Base-by-base conservation (phyloP, 2,113 vertebrate species). In the Anhinga anhinga region DNA sequence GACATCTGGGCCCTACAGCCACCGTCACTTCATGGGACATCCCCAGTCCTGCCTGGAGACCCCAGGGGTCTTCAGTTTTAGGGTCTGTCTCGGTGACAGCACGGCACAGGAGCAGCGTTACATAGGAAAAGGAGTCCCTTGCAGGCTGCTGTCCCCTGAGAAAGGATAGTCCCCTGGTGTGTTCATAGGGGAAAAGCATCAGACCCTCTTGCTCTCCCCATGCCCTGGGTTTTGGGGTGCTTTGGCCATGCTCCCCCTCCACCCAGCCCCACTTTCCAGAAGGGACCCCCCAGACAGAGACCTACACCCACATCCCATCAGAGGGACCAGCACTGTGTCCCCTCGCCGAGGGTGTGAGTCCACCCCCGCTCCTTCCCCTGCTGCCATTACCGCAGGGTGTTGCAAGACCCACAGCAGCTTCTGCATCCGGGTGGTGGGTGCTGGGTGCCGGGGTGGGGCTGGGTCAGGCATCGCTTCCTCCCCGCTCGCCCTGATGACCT, bases 321-420 rank as follows among this genome's bases (percentile, higher is more conserved):
- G 8, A 13, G 63, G 32, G 53, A 49, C 45, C 69, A 40, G 38
- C 0, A 0, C n/a, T 0, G 0, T 6, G 34, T 26, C 42, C 29
- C 50, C 45, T 13, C 42, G 14, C 2, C 20, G 11, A 4, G 11
- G 45, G 3, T 8, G n/a, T 16, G 16, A 4, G 49, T n/a, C 73
- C 1, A 20, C 49, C 74, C 29, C 42, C 49, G 13, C 42, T 40
- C 58, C 77, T 42, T 65, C 71, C 82, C 71, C 63, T 7, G 50
- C n/a, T 4, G 1, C 62, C 1, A 2, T 6, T 55, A 25, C 89
- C 19, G 0, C 56, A 38, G 89, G 55, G 63, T 95, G 85, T 88
- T 76, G 89, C 89, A 85, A 94, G 38, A 59, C 36, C 62, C 50
- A 34, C 3, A 4, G 72, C 86, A 58, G 82, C 82, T 91, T 94